Base-by-base conservation (phyloP, 1,140 invertebrate genomes). In the Cotesia typhae region DNA sequence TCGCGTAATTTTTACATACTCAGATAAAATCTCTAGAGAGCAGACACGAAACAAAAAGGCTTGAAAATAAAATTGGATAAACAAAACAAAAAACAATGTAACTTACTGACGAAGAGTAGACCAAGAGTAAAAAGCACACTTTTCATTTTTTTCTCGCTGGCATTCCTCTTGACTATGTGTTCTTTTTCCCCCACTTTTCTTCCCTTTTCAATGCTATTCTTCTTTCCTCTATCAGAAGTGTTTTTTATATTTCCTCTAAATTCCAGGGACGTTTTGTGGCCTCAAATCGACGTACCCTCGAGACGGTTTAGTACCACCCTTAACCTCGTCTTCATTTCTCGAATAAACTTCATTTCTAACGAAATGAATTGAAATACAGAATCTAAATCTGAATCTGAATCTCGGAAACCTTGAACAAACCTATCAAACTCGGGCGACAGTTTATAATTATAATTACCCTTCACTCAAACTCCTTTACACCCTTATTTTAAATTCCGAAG, bases 61-160 rank as follows among this genome's bases (percentile, higher is more conserved):
- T n/a, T 38, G 10, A 53, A 28, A 10, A 35, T 53, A 61, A 51
- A 38, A 60, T 63, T 36, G n/a, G 37, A 20, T 10, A 51, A 37
- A 35, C 20, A 37, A 10, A 47, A 65, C 36, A 67, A 59, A 6
- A 36, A 66, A 53, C 59, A 37, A n/a, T 41, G 14, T 20, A 35
- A 82, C 82, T 84, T 74, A 84, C 82, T 79, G 72, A 81, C 81
- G 66, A 82, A 80, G 61, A 82, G 77, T 47, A 84, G 79, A 65
- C 81, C 78, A 72, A 84, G 77, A 78, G 79, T 78, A 60, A 82
- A 77, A 76, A 82, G 77, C 73, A 82, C 72, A 75, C 79, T 74
- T 79, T 74, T 82, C 82, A 82, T 83, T 78, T 81, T 82, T 73
- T 69, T 38, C 73, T 75, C 60, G 17, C 66, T 74, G 36, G 60